Base-by-base conservation (phyloP, 2,113 vertebrate species). In the Physeter macrocephalus region DNA sequence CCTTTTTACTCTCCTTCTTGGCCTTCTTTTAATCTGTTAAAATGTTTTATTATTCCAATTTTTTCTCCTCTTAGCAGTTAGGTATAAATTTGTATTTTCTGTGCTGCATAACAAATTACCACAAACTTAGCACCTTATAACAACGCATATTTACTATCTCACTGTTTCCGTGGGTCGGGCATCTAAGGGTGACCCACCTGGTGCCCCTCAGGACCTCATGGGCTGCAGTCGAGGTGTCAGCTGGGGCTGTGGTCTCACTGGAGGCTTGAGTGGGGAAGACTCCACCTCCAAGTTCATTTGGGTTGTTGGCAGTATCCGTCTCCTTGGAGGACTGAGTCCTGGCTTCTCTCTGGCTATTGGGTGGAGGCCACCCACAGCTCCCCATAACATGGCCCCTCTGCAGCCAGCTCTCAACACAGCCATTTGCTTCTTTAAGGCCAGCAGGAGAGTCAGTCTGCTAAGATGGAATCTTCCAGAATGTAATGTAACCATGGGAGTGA, bases 281-380 rank as follows among this genome's bases (percentile, higher is more conserved):
- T 2, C 3, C 46, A 23, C 49, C 6, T 1, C 77, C n/a, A 36
- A 4, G 49, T 11, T n/a, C 31, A 8, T 18, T 52, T 14, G 0
- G 15, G 31, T 12, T 21, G 46, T 52, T 7, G 10, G 75, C 2
- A 67, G 75, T 46, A 34, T n/a, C n/a, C 1, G 20, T 57, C 11
- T 14, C 31, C 34, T 21, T 3, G 34, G 9, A 6, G 34, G 34
- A 20, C 77, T 25, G 34, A 5, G 20, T 12, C 34, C 77, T 8
- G 34, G 77, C 77, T n/a, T 69, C 31, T 46, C 8, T 29, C 41
- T 31, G 49, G 46, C 18, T 10, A 2, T 8, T 12, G 17, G 31
- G 31, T 39, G 43, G 41, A 0, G 72, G 29, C 15, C 14, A 17
- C 43, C 46, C 17, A 1, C 18, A 9, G 75, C 14, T 21, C 75